phyloP scores from a whole-genome alignment of 2,888 invertebrate genomes.

The Amphiduros pacificus region DNA sequence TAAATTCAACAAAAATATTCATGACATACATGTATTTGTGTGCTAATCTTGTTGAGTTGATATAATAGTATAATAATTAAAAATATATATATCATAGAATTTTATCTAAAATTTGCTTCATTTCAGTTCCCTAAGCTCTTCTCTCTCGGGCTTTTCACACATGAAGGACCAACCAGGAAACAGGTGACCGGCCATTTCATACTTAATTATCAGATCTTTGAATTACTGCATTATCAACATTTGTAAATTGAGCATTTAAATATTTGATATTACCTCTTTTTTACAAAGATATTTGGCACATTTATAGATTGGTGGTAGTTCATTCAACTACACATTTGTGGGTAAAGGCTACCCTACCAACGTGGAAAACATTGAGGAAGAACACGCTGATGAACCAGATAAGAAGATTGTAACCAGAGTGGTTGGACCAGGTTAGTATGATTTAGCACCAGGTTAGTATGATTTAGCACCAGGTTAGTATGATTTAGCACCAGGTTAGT shows the following conservation, averaged over 20 bases:
- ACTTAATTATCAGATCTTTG: background rate
- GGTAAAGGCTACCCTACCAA: slow-evolving; percentile 80
- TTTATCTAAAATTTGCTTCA: background rate
- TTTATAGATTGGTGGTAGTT: slow-evolving; percentile 64
- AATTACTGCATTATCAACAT: background rate
- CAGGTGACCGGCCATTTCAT: slow-evolving; percentile 49
- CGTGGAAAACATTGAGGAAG: slow-evolving; percentile 65
- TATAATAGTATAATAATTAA: too few species aligned
- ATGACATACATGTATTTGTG: too few species aligned
- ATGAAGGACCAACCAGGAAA: slow-evolving; percentile 65
- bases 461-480: too few species aligned
- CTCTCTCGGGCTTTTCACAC: slow-evolving; percentile 71
- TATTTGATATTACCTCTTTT: background rate
- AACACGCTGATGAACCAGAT: slow-evolving; percentile 65
- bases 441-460: background rate
- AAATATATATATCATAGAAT: too few species aligned
- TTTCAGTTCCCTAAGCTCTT: slow-evolving; percentile 71
- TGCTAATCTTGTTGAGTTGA: too few species aligned
- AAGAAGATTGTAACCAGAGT: slow-evolving; percentile 43
- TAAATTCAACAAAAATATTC: too few species aligned
- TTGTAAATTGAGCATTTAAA: background rate
- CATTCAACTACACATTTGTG: slow-evolving; percentile 71
- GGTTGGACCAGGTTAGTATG: slow-evolving; percentile 59
- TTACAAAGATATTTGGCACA: background rate
- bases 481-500: too few species aligned